Percentiles rank a stretch among this genome's conserved stretches.
These are phyloP conservation scores for Hypselothyrea guttata DNA, from an alignment of 2,888 invertebrate species.

Conservation along the genomic window DNA sequence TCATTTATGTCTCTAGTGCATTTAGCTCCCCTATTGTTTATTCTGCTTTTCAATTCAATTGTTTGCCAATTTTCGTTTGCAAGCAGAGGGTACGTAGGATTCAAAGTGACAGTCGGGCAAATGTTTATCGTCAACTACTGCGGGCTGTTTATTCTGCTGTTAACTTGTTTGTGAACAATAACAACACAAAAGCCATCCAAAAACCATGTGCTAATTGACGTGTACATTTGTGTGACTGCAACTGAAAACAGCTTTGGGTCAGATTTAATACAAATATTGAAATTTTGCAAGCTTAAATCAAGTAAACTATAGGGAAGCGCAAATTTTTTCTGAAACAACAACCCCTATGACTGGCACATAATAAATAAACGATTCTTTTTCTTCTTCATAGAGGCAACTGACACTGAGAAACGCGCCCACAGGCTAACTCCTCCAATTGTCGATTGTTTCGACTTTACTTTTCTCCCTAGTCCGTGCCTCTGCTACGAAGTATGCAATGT, in stretches of 20 bases:
- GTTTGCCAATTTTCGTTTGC: constrained; percentile 37
- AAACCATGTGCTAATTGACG: constrained; percentile 34
- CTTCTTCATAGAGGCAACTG: constrained; percentile 14
- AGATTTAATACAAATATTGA: constrained; percentile 1
- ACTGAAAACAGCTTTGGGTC: neutral
- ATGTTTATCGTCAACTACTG: constrained; percentile 36
- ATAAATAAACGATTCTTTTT: constrained; percentile 17
- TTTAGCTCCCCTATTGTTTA: neutral
- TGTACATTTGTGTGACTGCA: constrained; percentile 14
- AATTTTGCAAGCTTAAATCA: constrained; percentile 10
- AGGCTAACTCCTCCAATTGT: constrained; percentile 9
- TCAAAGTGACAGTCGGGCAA: constrained; percentile 21
- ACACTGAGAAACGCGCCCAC: constrained; percentile 36
- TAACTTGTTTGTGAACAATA: constrained; percentile 18
- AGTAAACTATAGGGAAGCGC: neutral
- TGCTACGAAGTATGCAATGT: constrained; percentile 10
- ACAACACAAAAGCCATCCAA: neutral
- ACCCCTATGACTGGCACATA: constrained; percentile 22
- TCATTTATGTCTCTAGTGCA: neutral
- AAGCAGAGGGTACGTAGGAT: constrained; percentile 19
- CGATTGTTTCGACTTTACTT: neutral
- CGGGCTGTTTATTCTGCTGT: constrained; percentile 33
- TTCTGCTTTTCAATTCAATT: constrained; percentile 8
- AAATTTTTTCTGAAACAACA: constrained; percentile 4
- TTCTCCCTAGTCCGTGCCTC: neutral